These are phyloP conservation scores for Propithecus coquereli DNA, from an alignment of 2,113 vertebrate species.

Conservation along the genomic window DNA sequence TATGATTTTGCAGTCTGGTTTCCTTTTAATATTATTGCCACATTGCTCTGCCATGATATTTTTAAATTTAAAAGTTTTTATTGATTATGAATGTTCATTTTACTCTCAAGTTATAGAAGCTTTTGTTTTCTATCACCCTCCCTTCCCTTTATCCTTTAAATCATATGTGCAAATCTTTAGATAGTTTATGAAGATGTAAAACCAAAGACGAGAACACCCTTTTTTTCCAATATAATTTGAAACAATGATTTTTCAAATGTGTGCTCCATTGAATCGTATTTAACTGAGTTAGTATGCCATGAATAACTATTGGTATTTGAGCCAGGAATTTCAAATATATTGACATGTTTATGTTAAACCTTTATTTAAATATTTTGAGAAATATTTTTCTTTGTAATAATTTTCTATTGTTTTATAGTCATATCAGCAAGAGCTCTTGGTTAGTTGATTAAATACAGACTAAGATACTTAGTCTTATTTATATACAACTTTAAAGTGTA, in stretches of 20 bases:
- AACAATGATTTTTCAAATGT: not conserved
- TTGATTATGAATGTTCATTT: not conserved
- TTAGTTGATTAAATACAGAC: not conserved
- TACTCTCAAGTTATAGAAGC: not conserved
- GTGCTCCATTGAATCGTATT: not conserved
- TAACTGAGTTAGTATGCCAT: not conserved
- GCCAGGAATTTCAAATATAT: not conserved
- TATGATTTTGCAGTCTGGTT: conserved; percentile 49
- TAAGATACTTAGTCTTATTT: not conserved
- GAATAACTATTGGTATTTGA: not conserved
- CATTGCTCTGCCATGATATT: not conserved
- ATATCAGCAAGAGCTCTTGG: not conserved
- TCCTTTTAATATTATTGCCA: not conserved
- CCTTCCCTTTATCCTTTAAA: not conserved
- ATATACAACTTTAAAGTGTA: not conserved
- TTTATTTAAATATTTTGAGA: conserved; percentile 23
- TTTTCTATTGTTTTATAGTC: not conserved
- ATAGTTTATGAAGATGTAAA: conserved; percentile 23
- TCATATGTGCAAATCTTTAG: not conserved
- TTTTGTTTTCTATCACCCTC: not conserved
- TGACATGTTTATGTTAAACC: not conserved
- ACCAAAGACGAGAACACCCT: not conserved
- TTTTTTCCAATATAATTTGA: not conserved
- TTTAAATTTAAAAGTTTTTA: not conserved
- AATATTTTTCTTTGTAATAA: conserved; percentile 2